Percentiles rank a stretch among this genome's conserved stretches.
Evolutionary conservation across 2,888 invertebrate species (phyloP).

Genomic region (Mechanitis mazaeus): DNA sequence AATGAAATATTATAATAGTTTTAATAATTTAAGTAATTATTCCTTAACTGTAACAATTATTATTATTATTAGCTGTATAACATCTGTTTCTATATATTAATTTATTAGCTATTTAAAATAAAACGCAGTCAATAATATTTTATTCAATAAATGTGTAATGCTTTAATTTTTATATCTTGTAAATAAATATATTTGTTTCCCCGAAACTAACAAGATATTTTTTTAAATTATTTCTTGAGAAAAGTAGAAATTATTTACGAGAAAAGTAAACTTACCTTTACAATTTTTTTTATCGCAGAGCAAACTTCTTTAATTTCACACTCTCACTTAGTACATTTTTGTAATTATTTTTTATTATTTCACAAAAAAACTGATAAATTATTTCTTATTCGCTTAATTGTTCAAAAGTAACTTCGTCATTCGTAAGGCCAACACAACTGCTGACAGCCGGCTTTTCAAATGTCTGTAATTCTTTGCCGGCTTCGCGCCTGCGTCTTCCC

Average conservation of each 20-base stretch:
- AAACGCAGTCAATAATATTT: no score
- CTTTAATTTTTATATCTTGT: no score
- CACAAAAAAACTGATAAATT: no score
- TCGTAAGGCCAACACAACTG: constrained; percentile 32
- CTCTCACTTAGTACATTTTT: background rate
- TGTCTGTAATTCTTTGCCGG: constrained; percentile 33
- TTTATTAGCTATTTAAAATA: no score
- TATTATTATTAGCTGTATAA: no score
- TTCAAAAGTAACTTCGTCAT: constrained; percentile 35
- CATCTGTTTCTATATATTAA: no score
- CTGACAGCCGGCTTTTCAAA: constrained; percentile 48
- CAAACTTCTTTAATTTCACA: background rate
- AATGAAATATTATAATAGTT: no score
- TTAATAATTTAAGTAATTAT: no score
- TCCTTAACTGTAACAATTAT: no score
- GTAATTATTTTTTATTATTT: background rate
- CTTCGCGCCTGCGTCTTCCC: constrained; percentile 42
- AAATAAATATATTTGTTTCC: no score
- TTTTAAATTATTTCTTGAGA: background rate
- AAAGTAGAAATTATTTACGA: background rate
- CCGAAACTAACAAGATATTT: no score
- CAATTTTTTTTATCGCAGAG: background rate
- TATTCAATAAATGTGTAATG: no score
- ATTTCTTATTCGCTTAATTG: constrained; percentile 24
- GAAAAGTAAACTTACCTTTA: background rate